phyloP scores from a whole-genome alignment of 2,113 vertebrate species.

The Mastomys coucha region DNA sequence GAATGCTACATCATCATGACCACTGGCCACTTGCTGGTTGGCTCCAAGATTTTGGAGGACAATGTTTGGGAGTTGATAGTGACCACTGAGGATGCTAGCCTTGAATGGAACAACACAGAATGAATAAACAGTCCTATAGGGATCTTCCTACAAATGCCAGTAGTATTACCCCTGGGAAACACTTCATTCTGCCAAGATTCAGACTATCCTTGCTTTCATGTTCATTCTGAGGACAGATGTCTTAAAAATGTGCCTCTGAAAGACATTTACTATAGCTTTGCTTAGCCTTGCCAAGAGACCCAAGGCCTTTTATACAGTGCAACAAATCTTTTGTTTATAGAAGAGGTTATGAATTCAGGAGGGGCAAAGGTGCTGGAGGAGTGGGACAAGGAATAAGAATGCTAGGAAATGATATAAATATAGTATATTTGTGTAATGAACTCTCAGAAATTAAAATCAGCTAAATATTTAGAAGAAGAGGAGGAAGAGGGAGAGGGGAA shows the following conservation, averaged over 20 bases:
- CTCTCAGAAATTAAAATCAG: neutral
- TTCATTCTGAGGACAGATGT: neutral
- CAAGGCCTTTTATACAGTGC: conserved; percentile 10
- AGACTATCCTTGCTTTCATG: neutral
- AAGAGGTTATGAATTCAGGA: neutral
- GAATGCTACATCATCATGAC: neutral
- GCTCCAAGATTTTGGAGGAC: conserved; percentile 13
- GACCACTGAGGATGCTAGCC: neutral
- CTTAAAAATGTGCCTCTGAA: neutral
- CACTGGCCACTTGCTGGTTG: neutral
- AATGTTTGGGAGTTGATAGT: neutral
- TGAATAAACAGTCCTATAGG: neutral
- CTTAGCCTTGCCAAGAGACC: neutral
- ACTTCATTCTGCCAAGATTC: neutral
- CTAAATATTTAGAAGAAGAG: neutral
- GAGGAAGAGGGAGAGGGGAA: neutral
- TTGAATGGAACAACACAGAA: neutral
- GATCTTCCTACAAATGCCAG: neutral
- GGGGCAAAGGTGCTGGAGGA: neutral
- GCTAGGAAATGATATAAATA: too few species aligned
- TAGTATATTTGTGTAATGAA: neutral
- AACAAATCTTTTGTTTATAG: conserved; percentile 13
- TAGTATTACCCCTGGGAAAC: neutral
- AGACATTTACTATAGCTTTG: neutral
- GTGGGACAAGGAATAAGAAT: neutral